Base-by-base conservation (phyloP, 1,140 invertebrate genomes). In the Drosophila busckii region DNA sequence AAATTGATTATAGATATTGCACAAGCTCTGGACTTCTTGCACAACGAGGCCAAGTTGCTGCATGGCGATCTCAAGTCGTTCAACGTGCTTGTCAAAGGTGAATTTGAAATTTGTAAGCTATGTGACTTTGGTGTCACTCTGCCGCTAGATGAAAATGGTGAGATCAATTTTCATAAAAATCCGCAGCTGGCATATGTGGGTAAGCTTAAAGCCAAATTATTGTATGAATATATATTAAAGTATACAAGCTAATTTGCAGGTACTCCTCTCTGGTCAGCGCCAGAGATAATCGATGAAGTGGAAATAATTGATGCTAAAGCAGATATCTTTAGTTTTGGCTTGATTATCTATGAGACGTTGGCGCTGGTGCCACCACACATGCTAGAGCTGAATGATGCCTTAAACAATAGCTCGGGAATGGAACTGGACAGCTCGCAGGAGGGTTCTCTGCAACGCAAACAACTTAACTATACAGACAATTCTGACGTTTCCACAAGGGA, bases 11-110 rank as follows among this genome's bases (percentile, higher is more conserved):
- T 85, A 45, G 93, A 95, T 82, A 88, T 96, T 35, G 89, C 90
- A 1, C 91, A 90, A 85, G 95, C 93, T 1, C 73, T 97, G 1
- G 89, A 93, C 67, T 97, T 96, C 88, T 88, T 97, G 2, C 95
- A 96, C 84, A 91, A 91, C 5, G 90, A 90, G 50, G 91, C 90
- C 16, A 87, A 91, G 15, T 88, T 96, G 35, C 85, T 97, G 6
- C 95, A 97, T 67, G 94, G 94, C 23, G 95, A 97, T 85, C 88
- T 96, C 8, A 97, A 96, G 88, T 95, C 94, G 48, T 93, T 91
- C 56, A 97, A 97, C 87, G 88, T 96, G 20, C 89, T 97, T 4
- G 87, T 94, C 5, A 92, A 93, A 73, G 92, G 91, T 13, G 90
- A 95, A 80, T 94, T 94, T 84, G 89, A 90, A 29, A 89, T 89